phyloP scores from a whole-genome alignment of 2,888 invertebrate species.

The Erpobdella octoculata region DNA sequence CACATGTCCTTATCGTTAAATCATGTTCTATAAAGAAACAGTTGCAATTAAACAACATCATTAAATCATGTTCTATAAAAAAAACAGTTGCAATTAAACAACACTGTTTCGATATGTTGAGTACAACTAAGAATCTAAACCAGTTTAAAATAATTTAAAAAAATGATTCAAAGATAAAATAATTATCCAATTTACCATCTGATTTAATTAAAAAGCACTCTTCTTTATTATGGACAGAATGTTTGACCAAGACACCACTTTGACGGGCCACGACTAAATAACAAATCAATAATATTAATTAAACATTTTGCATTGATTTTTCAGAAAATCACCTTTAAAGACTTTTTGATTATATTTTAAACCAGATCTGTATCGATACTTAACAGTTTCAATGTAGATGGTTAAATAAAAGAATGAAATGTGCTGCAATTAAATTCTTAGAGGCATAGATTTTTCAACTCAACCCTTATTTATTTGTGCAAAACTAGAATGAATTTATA shows the following conservation, averaged over 20 bases:
- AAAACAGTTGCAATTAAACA: background rate
- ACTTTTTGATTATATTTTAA: too few species aligned
- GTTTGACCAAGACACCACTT: slow-evolving; percentile 39
- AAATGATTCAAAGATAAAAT: background rate
- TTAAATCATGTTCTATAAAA: background rate
- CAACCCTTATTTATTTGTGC: too few species aligned
- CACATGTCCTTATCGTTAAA: slow-evolving; percentile 44
- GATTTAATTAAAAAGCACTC: too few species aligned
- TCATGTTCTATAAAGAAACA: slow-evolving; percentile 37
- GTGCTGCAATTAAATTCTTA: too few species aligned
- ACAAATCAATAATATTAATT: slow-evolving; percentile 8
- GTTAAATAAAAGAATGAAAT: too few species aligned
- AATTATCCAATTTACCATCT: too few species aligned
- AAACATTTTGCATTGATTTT: too few species aligned
- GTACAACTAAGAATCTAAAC: too few species aligned
- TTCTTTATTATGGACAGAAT: background rate
- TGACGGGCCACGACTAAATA: slow-evolving; percentile 43
- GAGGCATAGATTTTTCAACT: too few species aligned
- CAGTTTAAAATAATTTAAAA: background rate
- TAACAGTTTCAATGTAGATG: too few species aligned
- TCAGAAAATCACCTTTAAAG: background rate
- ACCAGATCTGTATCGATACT: too few species aligned
- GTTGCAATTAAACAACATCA: background rate
- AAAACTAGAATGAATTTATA: too few species aligned
- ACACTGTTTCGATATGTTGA: background rate